Base-by-base conservation (phyloP, 2,888 invertebrate species). In the Hermaeophaga mercurialis region DNA sequence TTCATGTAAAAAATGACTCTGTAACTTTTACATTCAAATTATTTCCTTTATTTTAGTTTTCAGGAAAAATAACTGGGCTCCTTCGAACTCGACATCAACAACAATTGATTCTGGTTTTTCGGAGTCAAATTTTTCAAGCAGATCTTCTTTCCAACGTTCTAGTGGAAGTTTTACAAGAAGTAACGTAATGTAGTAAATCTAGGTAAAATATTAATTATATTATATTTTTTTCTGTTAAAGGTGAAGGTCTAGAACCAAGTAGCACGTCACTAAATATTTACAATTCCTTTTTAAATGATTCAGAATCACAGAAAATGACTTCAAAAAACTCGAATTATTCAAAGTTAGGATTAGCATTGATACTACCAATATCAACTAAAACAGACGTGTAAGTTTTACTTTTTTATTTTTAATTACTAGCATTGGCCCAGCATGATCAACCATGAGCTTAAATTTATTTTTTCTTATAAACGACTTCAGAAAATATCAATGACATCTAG, bases 21-120 rank as follows among this genome's bases (percentile, higher is more conserved):
- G n/a, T n/a, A n/a, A n/a, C n/a, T n/a, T n/a, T n/a, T n/a, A n/a
- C n/a, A n/a, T n/a, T n/a, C n/a, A n/a, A n/a, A n/a, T n/a, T n/a
- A n/a, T n/a, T n/a, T n/a, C n/a, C n/a, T 50, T 54, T 50, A 54
- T 39, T 38, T 22, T 18, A 54, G 54, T 54, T 54, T 54, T 47
- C 9, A 47, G 54, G 24, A 54, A 41, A 28, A 47, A 31, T 18
- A 31, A 15, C 5, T 28, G 36, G 28, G 19, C 38, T 22, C 39
- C 55, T 1, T 7, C 44, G 12, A 57, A 48, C 8, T 49, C 48
- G 1, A 58, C 57, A 7, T 33, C 45, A 1, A 48, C 54, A 6
- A 58, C 58, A 8, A 49, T 58, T 1, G 58, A 58, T 28, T 57
- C 57, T 8, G 57, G 57, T n/a, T 57, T 57, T 45, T 58, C 58